Evolutionary conservation across 37 sponge, comb jelly and placozoan species (phyloP), one percentile per base, ranked within the genome.

Genomic region (Haliclona indistincta): DNA sequence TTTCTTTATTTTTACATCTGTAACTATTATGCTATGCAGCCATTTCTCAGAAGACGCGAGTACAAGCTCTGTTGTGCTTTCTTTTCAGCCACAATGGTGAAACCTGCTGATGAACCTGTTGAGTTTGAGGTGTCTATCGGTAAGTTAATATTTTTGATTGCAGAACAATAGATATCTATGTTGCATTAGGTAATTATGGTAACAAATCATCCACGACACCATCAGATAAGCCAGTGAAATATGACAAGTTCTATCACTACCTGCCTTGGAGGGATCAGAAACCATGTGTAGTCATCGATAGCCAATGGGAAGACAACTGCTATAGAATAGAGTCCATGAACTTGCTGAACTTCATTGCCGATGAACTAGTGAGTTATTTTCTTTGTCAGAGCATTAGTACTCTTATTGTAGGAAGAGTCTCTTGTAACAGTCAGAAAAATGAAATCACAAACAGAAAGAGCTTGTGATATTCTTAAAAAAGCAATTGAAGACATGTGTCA

Each of bases 51-150:
- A 8, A 43, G 91, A 33, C 70, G 83, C 40, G 89, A 86, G 72
- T 92, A 94, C 80, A 80, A 88, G 60, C 78, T 98, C 43, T 86
- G 61, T 84, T 96, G 71, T 20, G 91, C 85, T 5, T 95, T 98
- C 83, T 73, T 89, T 41, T 81, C 83, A 56, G 99, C 93, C 43
- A 93, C 95, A 43, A 90, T 93, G 90, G 69, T 98, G n/a, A 20
- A 77, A 26, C 84, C 87, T 25, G 81, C 56, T 8, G 89, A 86
- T 63, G 53, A 54, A 10, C 83, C 86, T 26, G 84, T 95, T 10
- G 88, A 89, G 67, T 98, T 98, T 84, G 99, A 98, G 56, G 84
- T 98, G 60, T 92, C 93, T 67, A 95, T 98, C 51, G 98, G 98
- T 95, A 17, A 73, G n/a, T n/a, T n/a, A n/a, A n/a, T n/a, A n/a